Conservation (phyloP, 2,797 vertebrate genomes). For the Chelonia mydas region DNA sequence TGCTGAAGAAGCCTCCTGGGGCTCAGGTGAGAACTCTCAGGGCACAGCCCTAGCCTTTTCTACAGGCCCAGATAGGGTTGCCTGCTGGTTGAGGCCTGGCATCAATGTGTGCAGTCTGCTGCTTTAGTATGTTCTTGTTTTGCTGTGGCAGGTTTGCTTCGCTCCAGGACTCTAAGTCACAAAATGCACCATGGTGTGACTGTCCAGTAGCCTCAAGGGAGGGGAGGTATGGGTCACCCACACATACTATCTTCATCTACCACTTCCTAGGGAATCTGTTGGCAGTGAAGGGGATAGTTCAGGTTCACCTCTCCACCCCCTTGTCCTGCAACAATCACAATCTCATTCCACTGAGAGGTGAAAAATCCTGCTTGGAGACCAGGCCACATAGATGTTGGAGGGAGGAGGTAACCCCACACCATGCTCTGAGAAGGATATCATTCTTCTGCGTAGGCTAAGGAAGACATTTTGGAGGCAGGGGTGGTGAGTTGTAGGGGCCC, state of each 20-base stretch:
- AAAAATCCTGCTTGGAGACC: background rate
- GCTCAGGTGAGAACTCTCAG: constrained; percentile 84
- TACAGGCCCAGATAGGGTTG: background rate
- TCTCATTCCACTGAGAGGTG: background rate
- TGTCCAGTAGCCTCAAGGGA: background rate
- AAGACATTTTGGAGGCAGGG: background rate
- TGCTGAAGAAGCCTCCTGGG: constrained; percentile 95
- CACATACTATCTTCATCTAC: background rate
- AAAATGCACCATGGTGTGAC: background rate
- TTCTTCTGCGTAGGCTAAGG: background rate
- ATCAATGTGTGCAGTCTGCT: background rate
- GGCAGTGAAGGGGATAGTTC: background rate
- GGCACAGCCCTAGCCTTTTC: background rate
- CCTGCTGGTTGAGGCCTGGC: background rate
- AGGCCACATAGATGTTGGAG: background rate
- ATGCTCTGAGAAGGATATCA: too few species aligned
- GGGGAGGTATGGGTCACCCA: background rate
- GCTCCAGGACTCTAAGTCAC: background rate
- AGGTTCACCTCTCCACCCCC: rapidly evolving
- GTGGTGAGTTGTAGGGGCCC: too few species aligned
- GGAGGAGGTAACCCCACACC: background rate
- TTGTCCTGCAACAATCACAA: background rate
- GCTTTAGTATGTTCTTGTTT: background rate
- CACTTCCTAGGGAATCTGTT: background rate
- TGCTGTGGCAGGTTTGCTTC: background rate